phyloP scores from a whole-genome alignment of 2,113 vertebrate genomes.

The Neomonachus schauinslandi region DNA sequence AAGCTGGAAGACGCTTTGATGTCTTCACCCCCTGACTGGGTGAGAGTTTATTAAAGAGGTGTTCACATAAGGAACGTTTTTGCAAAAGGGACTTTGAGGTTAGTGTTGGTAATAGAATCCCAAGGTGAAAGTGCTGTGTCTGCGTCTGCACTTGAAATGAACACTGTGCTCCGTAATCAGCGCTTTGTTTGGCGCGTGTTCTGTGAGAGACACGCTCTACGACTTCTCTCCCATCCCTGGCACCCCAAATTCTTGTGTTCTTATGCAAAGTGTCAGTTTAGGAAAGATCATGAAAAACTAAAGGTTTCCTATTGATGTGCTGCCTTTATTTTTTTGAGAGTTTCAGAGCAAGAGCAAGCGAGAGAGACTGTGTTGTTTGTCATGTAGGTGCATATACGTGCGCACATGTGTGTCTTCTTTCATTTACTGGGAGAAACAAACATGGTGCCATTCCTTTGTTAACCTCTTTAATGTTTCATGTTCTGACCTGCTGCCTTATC shows the following conservation, averaged over 20 bases:
- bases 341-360: background rate
- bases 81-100: conserved; percentile 45
- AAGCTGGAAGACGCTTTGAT: conserved; percentile 26
- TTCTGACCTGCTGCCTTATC: conserved; percentile 66
- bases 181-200: background rate
- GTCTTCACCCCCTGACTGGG: background rate
- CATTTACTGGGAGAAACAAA: conserved; percentile 2
- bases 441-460: conserved; percentile 59
- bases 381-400: background rate
- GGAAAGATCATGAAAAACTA: background rate
- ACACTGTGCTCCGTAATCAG: background rate
- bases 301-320: background rate
- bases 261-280: background rate
- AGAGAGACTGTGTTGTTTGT: background rate
- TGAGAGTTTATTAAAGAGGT: conserved; percentile 44
- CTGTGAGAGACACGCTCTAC: background rate
- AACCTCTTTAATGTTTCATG: conserved; percentile 58
- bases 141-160: background rate
- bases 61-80: conserved; percentile 35
- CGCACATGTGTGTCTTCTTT: background rate
- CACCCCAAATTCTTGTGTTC: background rate
- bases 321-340: background rate
- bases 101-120: background rate
- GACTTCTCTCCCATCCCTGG: background rate
- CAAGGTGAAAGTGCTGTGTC: background rate